These are phyloP conservation scores for Conus canariensis DNA, from an alignment of 2,888 invertebrate species.

Conservation along the genomic window DNA sequence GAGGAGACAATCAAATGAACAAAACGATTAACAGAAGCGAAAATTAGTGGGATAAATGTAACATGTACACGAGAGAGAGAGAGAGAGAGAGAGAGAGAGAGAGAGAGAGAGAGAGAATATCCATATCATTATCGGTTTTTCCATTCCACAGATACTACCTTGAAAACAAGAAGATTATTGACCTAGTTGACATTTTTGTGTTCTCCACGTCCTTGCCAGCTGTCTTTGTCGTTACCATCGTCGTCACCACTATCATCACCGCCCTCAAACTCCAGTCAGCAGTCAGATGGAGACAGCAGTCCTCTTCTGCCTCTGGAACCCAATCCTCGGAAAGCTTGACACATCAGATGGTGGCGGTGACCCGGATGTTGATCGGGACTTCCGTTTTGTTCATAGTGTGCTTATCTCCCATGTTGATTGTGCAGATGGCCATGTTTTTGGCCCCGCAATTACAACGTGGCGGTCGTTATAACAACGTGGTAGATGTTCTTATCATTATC, in stretches of 20 bases:
- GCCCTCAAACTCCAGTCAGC: constrained; percentile 17
- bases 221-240: constrained; percentile 2
- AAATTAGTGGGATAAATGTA: too few relatives aligned
- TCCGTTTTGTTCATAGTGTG: not conserved
- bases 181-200: constrained; percentile 13
- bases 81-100: too few relatives aligned
- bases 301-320: not conserved
- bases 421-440: constrained; percentile 14
- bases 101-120: too few relatives aligned
- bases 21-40: too few relatives aligned
- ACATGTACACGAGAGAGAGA: too few relatives aligned
- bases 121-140: too few relatives aligned
- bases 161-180: constrained; percentile 5
- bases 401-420: not conserved
- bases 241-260: constrained; percentile 29
- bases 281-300: constrained; percentile 24
- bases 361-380: not conserved
- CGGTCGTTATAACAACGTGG: constrained; percentile 26
- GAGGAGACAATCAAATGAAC: too few relatives aligned
- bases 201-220: not conserved
- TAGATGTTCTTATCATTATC: not conserved
- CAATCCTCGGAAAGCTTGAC: not conserved
- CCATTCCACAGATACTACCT: not conserved
- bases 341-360: not conserved
- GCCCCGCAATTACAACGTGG: not conserved